Base-by-base conservation (phyloP, 2,888 invertebrate species). In the Baronia brevicornis region DNA sequence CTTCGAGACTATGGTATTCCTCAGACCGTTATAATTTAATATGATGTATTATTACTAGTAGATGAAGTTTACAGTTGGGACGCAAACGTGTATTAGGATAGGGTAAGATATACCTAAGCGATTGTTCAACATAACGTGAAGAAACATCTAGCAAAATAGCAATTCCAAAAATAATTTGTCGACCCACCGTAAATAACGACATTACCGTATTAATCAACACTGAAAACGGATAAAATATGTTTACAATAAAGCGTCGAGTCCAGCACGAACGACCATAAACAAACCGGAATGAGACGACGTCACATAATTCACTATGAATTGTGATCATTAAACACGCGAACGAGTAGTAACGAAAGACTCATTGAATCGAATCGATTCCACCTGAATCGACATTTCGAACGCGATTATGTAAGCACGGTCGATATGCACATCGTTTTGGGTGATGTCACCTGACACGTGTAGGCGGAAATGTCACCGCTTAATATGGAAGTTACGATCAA, bases 321-420 rank as follows among this genome's bases (percentile, higher is more conserved):
- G 73, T 78, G 64, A 55, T 60, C 58, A 58, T 69, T 69, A 55
- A 62, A 58, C 79, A 79, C 79, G 79, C 79, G 55, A 78, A 44
- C 57, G 44, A 53, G 41, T 37, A 46, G 49, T 56, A 52, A 57
- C 60, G 40, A 60, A 53, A 58, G 46, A 54, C 60, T 55, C 45
- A 39, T 46, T 50, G 52, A 56, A 52, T 47, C 44, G 24, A 31
- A 41, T 42, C 36, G 36, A 27, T 38, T 36, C 28, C 33, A 38
- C 21, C 28, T 13, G 44, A 59, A 69, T 65, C 61, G 53, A 63
- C 58, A 56, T 51, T 51, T 47, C 55, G 60, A 58, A 57, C 49
- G 47, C 54, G 46, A 49, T 49, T 41, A 46, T 54, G 58, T 61
- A 51, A 50, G 41, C 36, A 43, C 46, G 48, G 55, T 47, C 46